phyloP scores from a whole-genome alignment of 2,797 vertebrate species.

The Acanthopagrus latus region DNA sequence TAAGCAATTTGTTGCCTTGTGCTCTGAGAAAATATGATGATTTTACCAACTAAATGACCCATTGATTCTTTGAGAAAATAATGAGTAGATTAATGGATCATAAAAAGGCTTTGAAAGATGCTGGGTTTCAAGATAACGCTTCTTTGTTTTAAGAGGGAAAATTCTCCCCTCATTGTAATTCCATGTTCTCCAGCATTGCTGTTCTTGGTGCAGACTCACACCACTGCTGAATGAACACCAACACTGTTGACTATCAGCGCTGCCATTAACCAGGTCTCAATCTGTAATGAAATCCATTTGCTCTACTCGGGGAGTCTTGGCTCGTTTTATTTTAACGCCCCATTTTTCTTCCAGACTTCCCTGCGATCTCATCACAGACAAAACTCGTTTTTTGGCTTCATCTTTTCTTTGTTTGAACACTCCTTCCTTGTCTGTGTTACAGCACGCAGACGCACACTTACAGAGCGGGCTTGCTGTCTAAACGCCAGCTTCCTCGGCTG shows the following conservation, averaged over 20 bases:
- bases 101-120: background rate
- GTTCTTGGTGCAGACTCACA: conserved; percentile 35
- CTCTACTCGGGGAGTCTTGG: conserved; percentile 51
- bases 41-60: background rate
- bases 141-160: conserved; percentile 20
- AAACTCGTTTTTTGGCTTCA: conserved; percentile 68
- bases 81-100: background rate
- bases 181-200: conserved; percentile 28
- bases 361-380: conserved; percentile 59
- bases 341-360: conserved; percentile 60
- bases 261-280: conserved; percentile 59
- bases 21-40: background rate
- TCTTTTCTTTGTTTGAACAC: conserved; percentile 66
- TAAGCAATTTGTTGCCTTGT: background rate
- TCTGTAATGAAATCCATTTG: conserved; percentile 73
- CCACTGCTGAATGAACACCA: conserved; percentile 31
- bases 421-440: conserved; percentile 64
- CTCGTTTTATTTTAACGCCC: conserved; percentile 32
- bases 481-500: conserved; percentile 64
- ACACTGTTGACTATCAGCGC: conserved; percentile 23
- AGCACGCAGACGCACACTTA: conserved; percentile 39
- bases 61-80: background rate
- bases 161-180: conserved; percentile 23
- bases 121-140: background rate
- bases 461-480: conserved; percentile 36